Conservation (phyloP, 92 coral and sea anemone species). For the Paramuricea clavata region DNA sequence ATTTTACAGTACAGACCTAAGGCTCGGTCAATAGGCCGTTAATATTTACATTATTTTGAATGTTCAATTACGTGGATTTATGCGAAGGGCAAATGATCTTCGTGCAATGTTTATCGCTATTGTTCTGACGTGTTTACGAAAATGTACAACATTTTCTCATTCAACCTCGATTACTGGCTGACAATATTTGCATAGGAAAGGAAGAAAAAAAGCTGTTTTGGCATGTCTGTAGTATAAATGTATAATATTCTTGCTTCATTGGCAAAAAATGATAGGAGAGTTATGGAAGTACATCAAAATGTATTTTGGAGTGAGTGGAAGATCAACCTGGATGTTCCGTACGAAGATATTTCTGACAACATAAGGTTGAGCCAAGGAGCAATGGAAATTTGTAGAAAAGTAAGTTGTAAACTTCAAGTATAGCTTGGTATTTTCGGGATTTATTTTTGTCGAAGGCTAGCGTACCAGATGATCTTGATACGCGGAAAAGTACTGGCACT, state of each 20-base stretch:
- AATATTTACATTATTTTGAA: too few species aligned
- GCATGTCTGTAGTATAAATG: not conserved
- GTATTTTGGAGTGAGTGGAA: conserved; percentile 94
- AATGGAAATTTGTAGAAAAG: conserved; percentile 11
- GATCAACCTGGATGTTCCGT: conserved; percentile 74
- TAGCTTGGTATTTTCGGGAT: not conserved
- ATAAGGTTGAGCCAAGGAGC: conserved; percentile 12
- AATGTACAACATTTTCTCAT: too few species aligned
- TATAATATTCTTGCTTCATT: not conserved
- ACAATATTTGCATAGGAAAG: too few species aligned
- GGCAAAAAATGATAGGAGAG: conserved; percentile 62
- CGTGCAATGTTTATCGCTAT: too few species aligned
- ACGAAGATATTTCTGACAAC: conserved; percentile 73
- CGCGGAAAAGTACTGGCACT: too few species aligned
- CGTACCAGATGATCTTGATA: too few species aligned
- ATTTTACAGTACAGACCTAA: too few species aligned
- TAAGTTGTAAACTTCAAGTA: not conserved
- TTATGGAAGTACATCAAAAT: conserved; percentile 78
- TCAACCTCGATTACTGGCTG: not conserved
- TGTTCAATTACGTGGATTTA: too few species aligned
- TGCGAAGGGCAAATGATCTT: too few species aligned
- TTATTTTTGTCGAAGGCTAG: not conserved
- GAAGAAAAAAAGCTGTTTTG: not conserved
- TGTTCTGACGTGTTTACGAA: too few species aligned
- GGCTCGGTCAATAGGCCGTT: too few species aligned